These are phyloP conservation scores for Ostrea denselamellosa DNA, from an alignment of 1,140 invertebrate species.

Conservation along the genomic window DNA sequence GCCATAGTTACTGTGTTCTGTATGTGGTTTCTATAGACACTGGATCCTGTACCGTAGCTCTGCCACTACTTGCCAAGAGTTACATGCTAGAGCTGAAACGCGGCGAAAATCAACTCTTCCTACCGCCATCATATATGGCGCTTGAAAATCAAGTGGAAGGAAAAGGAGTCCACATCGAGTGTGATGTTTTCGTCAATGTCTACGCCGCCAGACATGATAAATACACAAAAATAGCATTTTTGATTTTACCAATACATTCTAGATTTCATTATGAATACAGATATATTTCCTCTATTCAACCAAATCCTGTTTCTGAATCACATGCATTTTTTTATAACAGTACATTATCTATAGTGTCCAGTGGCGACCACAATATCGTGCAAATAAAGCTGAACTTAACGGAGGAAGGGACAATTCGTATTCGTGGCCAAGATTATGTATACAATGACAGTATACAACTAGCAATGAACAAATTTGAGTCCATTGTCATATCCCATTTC, in stretches of 20 bases:
- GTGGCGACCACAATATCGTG: background rate
- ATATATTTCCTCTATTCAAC: constrained; percentile 16
- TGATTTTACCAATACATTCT: background rate
- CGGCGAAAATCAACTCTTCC: background rate
- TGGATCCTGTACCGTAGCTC: background rate
- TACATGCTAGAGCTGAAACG: background rate
- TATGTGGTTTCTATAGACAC: background rate
- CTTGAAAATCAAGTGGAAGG: constrained; percentile 16
- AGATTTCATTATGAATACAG: constrained; percentile 9
- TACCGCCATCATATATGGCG: background rate
- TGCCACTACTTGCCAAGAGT: background rate
- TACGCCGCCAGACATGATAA: constrained; percentile 9
- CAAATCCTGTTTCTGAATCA: background rate
- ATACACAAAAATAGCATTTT: constrained; percentile 2
- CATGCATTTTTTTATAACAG: constrained; percentile 6
- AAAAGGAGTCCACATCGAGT: constrained; percentile 11
- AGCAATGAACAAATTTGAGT: constrained; percentile 25
- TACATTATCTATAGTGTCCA: constrained; percentile 1
- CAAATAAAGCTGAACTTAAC: background rate
- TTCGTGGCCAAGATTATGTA: background rate
- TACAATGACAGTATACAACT: constrained; percentile 6
- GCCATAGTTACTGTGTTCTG: background rate
- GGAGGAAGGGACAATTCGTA: background rate
- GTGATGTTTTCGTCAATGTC: background rate
- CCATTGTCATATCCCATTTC: background rate